Evolutionary conservation across 1,140 invertebrate species (phyloP).

Genomic region (Dendroctonus valens): DNA sequence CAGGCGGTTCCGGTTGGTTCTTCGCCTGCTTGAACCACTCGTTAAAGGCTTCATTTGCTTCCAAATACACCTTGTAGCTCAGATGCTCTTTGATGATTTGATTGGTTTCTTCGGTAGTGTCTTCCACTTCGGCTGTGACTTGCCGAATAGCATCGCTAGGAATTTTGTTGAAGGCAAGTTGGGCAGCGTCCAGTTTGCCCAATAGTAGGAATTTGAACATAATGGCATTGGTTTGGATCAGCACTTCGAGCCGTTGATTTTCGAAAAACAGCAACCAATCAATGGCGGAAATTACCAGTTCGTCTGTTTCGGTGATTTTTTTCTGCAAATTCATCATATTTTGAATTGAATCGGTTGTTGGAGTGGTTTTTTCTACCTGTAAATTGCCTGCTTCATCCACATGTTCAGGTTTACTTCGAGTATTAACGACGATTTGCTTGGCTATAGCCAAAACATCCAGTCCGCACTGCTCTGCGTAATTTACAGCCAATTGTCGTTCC

Average conservation of each 20-base stretch:
- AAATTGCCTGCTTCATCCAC: slow-evolving; percentile 35
- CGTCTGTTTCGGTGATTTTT: slow-evolving; percentile 60
- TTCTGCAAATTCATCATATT: background rate
- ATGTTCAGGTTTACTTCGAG: slow-evolving; percentile 50
- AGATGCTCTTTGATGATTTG: slow-evolving; percentile 70
- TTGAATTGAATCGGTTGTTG: background rate
- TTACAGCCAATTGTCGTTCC: slow-evolving; percentile 60
- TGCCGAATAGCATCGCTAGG: slow-evolving; percentile 62
- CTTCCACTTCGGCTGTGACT: slow-evolving; percentile 15
- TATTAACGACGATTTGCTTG: slow-evolving; percentile 77
- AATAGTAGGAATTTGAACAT: slow-evolving; percentile 76
- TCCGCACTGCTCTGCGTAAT: slow-evolving; percentile 69
- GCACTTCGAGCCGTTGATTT: slow-evolving; percentile 73
- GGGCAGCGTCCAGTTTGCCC: slow-evolving; percentile 67
- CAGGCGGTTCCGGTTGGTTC: slow-evolving; percentile 68
- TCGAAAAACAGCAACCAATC: slow-evolving; percentile 86
- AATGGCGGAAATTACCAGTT: slow-evolving; percentile 76
- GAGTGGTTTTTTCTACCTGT: slow-evolving; percentile 22
- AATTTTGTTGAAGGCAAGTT: slow-evolving; percentile 67
- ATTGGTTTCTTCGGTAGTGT: slow-evolving; percentile 56
- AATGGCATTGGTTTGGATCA: slow-evolving; percentile 86
- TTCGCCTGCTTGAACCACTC: slow-evolving; percentile 86
- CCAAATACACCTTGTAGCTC: slow-evolving; percentile 75
- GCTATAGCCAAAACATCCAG: slow-evolving; percentile 83
- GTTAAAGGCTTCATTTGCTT: slow-evolving; percentile 82